These are phyloP conservation scores for Apostichopus californicus DNA, from an alignment of 35 echinoderm and acorn worm species.

Conservation along the genomic window DNA sequence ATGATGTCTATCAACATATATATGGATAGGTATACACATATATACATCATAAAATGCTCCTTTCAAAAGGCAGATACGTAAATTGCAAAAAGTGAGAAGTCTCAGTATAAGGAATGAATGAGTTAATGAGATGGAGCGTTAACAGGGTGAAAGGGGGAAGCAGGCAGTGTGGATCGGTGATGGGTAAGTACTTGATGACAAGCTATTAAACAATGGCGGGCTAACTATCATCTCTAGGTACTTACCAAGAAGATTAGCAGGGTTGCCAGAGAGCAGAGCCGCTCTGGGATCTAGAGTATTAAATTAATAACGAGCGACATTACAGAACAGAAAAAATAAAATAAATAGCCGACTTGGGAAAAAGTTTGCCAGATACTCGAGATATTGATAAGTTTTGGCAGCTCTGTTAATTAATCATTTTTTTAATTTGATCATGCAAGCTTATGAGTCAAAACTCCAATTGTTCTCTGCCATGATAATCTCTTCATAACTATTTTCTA, in stretches of 20 bases:
- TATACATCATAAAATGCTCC: neutral
- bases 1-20: too few species aligned
- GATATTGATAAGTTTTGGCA: too few species aligned
- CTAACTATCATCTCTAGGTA: neutral
- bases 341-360: too few species aligned
- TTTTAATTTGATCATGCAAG: too few species aligned
- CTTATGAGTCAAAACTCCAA: too few species aligned
- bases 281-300: slow-evolving; percentile 49
- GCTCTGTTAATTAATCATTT: too few species aligned
- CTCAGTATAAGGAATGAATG: neutral
- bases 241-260: slow-evolving; percentile 30
- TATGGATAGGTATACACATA: neutral
- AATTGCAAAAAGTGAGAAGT: neutral
- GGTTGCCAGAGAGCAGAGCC: slow-evolving; percentile 43
- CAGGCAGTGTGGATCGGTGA: neutral
- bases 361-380: too few species aligned
- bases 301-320: slow-evolving; percentile 41
- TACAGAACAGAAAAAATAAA: neutral
- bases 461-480: too few species aligned
- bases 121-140: neutral
- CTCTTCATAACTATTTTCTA: too few species aligned
- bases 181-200: neutral
- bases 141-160: neutral
- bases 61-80: neutral
- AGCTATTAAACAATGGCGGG: neutral